Evolutionary conservation across 2,797 vertebrate species (phyloP).

Genomic region (Hyperoplus lanceolatus): DNA sequence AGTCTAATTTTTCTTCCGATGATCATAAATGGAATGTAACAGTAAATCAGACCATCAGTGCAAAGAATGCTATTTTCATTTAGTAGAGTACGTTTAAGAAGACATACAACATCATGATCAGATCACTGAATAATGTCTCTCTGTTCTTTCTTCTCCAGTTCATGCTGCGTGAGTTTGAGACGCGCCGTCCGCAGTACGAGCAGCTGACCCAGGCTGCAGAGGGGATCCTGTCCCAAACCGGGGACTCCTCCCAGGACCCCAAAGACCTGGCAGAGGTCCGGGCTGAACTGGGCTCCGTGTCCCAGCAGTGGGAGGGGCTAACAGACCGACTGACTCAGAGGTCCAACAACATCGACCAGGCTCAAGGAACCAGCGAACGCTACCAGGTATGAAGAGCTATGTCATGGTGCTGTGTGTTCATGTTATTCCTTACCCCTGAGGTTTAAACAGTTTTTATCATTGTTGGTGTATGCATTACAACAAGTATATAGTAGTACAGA

Average conservation of each 20-base stretch:
- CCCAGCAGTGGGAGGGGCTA: conserved; percentile 92
- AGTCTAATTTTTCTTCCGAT: too few species aligned
- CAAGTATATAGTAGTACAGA: too few species aligned
- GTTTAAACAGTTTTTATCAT: too few species aligned
- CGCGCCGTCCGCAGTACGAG: conserved; percentile 92
- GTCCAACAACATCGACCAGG: conserved; percentile 92
- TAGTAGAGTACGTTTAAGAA: too few species aligned
- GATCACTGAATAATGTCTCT: neutral
- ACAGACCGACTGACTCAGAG: conserved; percentile 89
- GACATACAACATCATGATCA: neutral
- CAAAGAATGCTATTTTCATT: too few species aligned
- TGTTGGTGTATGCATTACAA: too few species aligned
- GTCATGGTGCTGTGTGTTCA: neutral
- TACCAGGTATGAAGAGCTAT: conserved; percentile 83
- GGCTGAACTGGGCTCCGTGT: conserved; percentile 90
- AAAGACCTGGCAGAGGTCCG: conserved; percentile 88
- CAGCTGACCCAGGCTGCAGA: conserved; percentile 93
- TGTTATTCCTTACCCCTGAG: too few species aligned
- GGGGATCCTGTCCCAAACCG: conserved; percentile 90
- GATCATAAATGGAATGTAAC: too few species aligned
- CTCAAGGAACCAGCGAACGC: conserved; percentile 91
- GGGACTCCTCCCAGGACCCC: conserved; percentile 83
- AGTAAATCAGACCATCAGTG: too few species aligned
- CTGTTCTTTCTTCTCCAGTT: conserved; percentile 83
- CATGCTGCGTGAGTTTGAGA: conserved; percentile 99